A percentile compares a stretch with the other conserved stretches of the same genome.
These are phyloP conservation scores for Bufo bufo DNA, from an alignment of 2,113 vertebrate species.

Conservation along the genomic window DNA sequence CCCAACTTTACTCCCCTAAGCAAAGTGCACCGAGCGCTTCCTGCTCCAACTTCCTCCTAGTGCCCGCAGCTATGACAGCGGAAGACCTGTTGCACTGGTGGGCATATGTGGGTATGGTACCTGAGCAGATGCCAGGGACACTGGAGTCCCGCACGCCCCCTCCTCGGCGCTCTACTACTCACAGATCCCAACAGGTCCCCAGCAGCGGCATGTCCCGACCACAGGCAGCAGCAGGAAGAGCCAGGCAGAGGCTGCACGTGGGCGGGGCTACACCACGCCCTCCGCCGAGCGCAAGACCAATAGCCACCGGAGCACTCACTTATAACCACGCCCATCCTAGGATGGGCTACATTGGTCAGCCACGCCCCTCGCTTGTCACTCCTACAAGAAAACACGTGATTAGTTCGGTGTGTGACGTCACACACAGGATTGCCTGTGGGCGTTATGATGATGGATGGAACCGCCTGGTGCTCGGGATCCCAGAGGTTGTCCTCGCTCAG, in stretches of 20 bases:
- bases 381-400: neutral
- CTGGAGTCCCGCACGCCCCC: neutral
- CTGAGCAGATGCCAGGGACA: neutral
- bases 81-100: neutral
- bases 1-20: too few relatives aligned
- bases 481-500: too few relatives aligned
- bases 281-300: neutral
- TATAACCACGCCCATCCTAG: neutral
- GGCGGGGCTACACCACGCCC: neutral
- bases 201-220: conserved; percentile 22
- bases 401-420: neutral
- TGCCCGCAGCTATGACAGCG: too few relatives aligned
- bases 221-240: conserved; percentile 28
- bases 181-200: neutral
- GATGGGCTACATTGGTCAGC: neutral
- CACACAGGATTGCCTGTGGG: neutral
- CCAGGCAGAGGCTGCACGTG: neutral
- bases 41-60: too few relatives aligned
- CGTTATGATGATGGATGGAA: neutral
- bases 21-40: too few relatives aligned
- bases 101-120: neutral
- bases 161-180: neutral
- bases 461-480: too few relatives aligned
- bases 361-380: neutral
- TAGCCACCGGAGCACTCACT: neutral